phyloP scores from a whole-genome alignment of 2,797 vertebrate genomes.

The Hoplostethus atlanticus region DNA sequence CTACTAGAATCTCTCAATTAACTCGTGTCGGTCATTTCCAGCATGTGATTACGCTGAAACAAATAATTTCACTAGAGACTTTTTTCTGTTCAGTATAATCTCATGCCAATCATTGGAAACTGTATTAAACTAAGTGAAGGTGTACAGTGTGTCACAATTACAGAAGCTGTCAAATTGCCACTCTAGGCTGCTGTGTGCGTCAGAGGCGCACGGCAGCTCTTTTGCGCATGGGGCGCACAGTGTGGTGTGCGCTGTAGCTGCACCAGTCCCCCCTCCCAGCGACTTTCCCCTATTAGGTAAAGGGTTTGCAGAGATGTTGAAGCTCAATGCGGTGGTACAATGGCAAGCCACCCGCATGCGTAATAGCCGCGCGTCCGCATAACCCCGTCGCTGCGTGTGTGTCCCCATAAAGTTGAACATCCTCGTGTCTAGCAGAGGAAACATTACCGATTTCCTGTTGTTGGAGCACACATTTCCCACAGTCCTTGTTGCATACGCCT shows the following conservation, averaged over 20 bases:
- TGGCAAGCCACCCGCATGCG: neutral
- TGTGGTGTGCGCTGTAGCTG: neutral
- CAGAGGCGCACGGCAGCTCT: slow-evolving; percentile 27
- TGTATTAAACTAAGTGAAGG: no score
- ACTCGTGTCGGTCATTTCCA: no score
- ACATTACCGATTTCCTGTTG: slow-evolving; percentile 78
- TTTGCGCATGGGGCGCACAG: slow-evolving; percentile 30
- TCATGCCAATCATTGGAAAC: no score
- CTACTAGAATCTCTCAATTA: neutral
- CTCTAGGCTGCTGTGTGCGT: slow-evolving; percentile 28
- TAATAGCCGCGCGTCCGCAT: neutral
- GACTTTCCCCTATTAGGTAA: slow-evolving; percentile 62
- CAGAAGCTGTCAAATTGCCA: slow-evolving; percentile 20
- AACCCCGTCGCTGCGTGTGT: neutral
- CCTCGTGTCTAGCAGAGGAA: slow-evolving; percentile 59
- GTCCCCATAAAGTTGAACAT: slow-evolving; percentile 14
- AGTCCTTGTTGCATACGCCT: slow-evolving; percentile 37
- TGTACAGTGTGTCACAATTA: neutral
- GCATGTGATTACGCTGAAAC: no score
- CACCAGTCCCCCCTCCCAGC: neutral
- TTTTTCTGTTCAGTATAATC: no score
- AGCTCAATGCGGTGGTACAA: neutral
- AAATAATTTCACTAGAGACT: no score
- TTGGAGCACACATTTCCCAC: slow-evolving; percentile 64
- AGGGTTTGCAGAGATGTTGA: neutral